These are phyloP conservation scores for Agraylea sexmaculata DNA, from an alignment of 1,140 invertebrate genomes.

Conservation along the genomic window DNA sequence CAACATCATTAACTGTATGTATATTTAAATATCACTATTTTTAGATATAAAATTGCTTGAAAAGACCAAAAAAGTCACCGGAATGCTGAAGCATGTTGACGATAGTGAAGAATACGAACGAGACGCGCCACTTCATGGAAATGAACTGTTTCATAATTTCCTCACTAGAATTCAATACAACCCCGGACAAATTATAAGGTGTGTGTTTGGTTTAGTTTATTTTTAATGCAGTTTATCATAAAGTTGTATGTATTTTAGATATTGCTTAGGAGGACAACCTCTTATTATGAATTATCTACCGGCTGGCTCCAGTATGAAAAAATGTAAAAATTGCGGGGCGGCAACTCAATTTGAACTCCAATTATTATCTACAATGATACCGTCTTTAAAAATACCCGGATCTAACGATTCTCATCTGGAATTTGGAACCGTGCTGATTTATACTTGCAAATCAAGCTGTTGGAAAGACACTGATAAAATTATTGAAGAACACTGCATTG, in stretches of 20 bases:
- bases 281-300: constrained; percentile 47
- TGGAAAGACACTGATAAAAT: constrained; percentile 52
- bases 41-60: no score
- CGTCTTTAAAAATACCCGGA: constrained; percentile 45
- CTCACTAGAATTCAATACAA: constrained; percentile 53
- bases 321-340: constrained; percentile 55
- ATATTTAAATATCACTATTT: no score
- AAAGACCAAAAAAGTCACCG: no score
- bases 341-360: constrained; percentile 63
- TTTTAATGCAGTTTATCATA: background rate
- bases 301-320: constrained; percentile 32
- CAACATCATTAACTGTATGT: no score
- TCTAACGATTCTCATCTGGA: constrained; percentile 46
- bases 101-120: constrained; percentile 62
- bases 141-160: constrained; percentile 65
- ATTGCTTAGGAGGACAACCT: constrained; percentile 48
- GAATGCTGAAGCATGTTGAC: constrained; percentile 20
- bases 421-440: constrained; percentile 63
- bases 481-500: constrained; percentile 52
- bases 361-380: constrained; percentile 63
- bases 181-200: constrained; percentile 66
- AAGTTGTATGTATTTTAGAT: constrained; percentile 35
- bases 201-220: constrained; percentile 16
- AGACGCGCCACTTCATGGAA: constrained; percentile 56
- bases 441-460: constrained; percentile 61